These are phyloP conservation scores for Spondyliosoma cantharus DNA, from an alignment of 2,797 vertebrate species.

Conservation along the genomic window DNA sequence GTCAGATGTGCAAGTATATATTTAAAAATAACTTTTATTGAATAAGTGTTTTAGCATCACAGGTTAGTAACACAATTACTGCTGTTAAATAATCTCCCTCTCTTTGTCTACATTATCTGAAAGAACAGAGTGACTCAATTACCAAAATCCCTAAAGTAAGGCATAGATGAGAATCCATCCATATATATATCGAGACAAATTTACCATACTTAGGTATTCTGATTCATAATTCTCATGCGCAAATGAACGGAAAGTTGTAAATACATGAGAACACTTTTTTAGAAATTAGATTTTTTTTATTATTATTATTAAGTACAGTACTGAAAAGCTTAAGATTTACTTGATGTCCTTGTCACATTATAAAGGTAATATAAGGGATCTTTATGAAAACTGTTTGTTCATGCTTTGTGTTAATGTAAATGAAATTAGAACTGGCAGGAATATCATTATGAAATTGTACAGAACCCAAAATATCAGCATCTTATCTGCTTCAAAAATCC, in stretches of 20 bases:
- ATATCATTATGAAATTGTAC: background rate
- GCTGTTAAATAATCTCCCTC: too few relatives aligned
- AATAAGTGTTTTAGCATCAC: background rate
- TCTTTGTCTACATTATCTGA: too few relatives aligned
- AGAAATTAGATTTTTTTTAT: too few relatives aligned
- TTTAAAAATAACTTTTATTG: background rate
- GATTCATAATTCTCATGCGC: background rate
- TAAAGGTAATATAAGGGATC: background rate
- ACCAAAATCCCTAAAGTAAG: background rate
- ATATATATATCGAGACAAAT: background rate
- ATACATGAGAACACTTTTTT: too few relatives aligned
- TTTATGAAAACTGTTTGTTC: background rate
- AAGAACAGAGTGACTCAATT: too few relatives aligned
- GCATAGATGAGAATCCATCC: too few relatives aligned
- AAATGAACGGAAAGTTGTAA: too few relatives aligned
- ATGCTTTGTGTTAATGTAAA: background rate
- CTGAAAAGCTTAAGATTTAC: background rate
- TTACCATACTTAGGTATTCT: background rate
- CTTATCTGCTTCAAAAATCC: background rate
- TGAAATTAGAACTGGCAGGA: too few relatives aligned
- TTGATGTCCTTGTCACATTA: background rate
- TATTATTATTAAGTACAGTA: background rate
- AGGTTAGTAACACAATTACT: background rate
- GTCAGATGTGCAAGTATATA: background rate
- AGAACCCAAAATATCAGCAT: background rate